Evolutionary conservation across 2,888 invertebrate species (phyloP).

Genomic region (Drosophila subsilvestris): DNA sequence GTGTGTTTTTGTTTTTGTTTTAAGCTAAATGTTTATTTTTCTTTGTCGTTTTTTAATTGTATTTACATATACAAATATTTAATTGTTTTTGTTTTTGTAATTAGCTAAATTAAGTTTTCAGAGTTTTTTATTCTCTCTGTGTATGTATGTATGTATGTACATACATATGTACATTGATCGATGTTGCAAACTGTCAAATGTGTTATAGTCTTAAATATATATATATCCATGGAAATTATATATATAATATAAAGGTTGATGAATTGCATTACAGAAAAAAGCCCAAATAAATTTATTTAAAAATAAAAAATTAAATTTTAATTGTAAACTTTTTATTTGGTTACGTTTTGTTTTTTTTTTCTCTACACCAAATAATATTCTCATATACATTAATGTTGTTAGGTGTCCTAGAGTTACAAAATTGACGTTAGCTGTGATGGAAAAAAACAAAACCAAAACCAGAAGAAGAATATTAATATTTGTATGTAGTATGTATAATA

Average conservation of each 20-base stretch:
- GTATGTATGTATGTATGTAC: constrained; percentile 26
- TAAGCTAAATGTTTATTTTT: background rate
- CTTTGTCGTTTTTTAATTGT: background rate
- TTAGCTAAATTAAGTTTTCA: constrained; percentile 19
- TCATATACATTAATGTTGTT: constrained; percentile 31
- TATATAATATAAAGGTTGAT: constrained; percentile 1
- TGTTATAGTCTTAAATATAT: constrained; percentile 60
- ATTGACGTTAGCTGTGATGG: constrained; percentile 71
- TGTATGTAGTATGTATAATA: constrained; percentile 5
- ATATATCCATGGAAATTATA: constrained; percentile 21
- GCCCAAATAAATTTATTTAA: constrained; percentile 20
- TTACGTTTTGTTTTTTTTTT: background rate
- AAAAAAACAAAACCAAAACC: constrained; percentile 44
- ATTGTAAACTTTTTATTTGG: constrained; percentile 2
- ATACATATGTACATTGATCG: constrained; percentile 22
- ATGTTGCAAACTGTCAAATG: constrained; percentile 59
- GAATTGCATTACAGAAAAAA: background rate
- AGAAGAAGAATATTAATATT: constrained; percentile 16
- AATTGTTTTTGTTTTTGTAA: constrained; percentile 1
- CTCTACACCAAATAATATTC: constrained; percentile 3
- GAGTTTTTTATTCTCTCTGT: constrained; percentile 35
- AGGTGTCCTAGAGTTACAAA: constrained; percentile 39
- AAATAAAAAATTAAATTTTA: background rate
- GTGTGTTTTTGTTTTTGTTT: constrained; percentile 23
- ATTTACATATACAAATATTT: background rate